phyloP scores from a whole-genome alignment of 2,888 invertebrate species.

The Boloria selene region DNA sequence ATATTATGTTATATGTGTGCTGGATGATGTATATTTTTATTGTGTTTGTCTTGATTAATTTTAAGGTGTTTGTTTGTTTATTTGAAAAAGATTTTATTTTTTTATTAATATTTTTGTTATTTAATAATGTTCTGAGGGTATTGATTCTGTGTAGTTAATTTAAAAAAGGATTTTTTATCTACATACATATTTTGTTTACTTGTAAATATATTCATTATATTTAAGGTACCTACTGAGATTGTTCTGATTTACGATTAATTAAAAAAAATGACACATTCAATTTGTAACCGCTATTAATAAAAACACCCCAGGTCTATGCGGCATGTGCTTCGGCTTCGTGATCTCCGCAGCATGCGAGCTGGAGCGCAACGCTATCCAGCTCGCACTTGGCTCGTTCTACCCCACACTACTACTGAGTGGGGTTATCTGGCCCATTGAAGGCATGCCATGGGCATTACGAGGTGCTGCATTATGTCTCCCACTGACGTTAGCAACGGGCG shows the following conservation, averaged over 20 bases:
- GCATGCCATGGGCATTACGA: conserved; percentile 93
- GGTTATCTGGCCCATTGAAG: conserved; percentile 98
- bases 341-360: conserved; percentile 96
- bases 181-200: no score
- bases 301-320: conserved; percentile 85
- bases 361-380: conserved; percentile 95
- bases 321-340: conserved; percentile 98
- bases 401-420: conserved; percentile 95
- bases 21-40: neutral
- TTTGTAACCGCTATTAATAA: no score
- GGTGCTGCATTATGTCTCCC: conserved; percentile 93
- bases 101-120: no score
- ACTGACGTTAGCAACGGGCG: conserved; percentile 95
- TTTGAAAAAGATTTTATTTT: no score
- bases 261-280: no score
- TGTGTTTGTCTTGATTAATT: neutral
- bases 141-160: no score
- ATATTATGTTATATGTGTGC: neutral
- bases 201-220: no score
- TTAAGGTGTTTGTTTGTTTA: no score
- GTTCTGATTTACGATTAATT: no score
- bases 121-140: no score
- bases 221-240: no score
- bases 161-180: no score
- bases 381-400: conserved; percentile 96